A percentile compares a stretch with the other conserved stretches of the same genome.
phyloP scores from a whole-genome alignment of 2,797 vertebrate species.

The Darevskia mixta region DNA sequence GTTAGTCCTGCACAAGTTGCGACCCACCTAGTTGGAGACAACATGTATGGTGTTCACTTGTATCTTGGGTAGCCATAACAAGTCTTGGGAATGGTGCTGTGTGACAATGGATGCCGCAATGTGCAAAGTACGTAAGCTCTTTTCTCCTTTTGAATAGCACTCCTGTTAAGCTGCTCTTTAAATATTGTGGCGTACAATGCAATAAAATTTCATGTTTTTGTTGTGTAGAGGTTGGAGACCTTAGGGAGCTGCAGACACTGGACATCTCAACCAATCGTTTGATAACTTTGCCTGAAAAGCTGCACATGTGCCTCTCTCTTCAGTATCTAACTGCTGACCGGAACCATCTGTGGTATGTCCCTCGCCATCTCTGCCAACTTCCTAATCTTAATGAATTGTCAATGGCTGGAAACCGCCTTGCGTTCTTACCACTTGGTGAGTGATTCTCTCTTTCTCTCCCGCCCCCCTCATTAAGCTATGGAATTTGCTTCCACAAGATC shows the following conservation, averaged over 20 bases:
- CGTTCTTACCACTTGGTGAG: constrained; percentile 92
- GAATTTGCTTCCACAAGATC: too few species aligned
- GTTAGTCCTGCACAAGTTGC: background rate
- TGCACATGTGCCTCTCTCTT: constrained; percentile 92
- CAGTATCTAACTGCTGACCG: constrained; percentile 94
- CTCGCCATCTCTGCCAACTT: constrained; percentile 93
- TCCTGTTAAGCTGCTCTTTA: background rate
- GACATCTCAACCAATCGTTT: constrained; percentile 94
- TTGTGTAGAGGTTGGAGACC: constrained; percentile 90
- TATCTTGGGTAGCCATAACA: background rate
- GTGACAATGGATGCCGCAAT: background rate
- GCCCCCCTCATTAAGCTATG: too few species aligned
- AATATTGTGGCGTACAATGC: background rate
- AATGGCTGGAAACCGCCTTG: constrained; percentile 93
- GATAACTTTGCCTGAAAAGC: constrained; percentile 87
- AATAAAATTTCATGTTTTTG: constrained; percentile 48
- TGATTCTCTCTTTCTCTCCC: background rate
- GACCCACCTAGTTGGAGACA: background rate
- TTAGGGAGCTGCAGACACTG: constrained; percentile 93
- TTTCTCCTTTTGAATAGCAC: background rate
- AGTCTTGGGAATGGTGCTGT: background rate
- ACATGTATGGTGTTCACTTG: too few species aligned
- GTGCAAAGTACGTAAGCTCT: background rate
- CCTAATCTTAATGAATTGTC: constrained; percentile 96
- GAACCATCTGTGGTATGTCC: constrained; percentile 89